Evolutionary conservation across 1,140 invertebrate genomes (phyloP).

Genomic region (Sminthurides bifidus): DNA sequence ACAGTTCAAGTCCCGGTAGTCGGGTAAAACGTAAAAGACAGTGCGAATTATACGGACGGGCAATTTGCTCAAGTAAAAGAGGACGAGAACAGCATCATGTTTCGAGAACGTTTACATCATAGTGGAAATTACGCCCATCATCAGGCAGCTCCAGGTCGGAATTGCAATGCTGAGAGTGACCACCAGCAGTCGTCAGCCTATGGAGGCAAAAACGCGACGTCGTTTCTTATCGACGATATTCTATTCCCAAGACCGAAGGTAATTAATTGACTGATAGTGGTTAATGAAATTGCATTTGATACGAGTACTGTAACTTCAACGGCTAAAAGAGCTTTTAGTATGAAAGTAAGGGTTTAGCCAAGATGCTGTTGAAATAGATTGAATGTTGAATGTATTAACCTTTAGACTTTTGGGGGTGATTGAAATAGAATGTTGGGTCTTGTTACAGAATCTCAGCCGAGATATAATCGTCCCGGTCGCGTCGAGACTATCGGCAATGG

Average conservation of each 20-base stretch:
- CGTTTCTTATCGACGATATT: slow-evolving; percentile 71
- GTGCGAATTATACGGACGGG: not conserved
- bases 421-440: not conserved
- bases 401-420: no score
- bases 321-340: no score
- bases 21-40: no score
- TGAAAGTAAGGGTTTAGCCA: no score
- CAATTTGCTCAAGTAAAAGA: not conserved
- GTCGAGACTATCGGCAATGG: slow-evolving; percentile 30
- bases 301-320: no score
- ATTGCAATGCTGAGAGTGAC: slow-evolving; percentile 2
- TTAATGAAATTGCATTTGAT: no score
- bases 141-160: no score
- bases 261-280: no score
- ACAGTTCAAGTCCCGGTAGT: no score
- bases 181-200: not conserved
- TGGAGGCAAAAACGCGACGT: slow-evolving; percentile 38
- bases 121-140: slow-evolving; percentile 1
- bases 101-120: not conserved
- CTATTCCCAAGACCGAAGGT: slow-evolving; percentile 48
- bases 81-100: slow-evolving; percentile 9
- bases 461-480: slow-evolving; percentile 32
- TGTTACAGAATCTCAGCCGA: slow-evolving; percentile 14
- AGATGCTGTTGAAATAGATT: no score
- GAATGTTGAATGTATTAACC: no score